A percentile compares a stretch with the other conserved stretches of the same genome.
These are phyloP conservation scores for Macrostomum lignano DNA, from an alignment of 1,140 invertebrate species.

Conservation along the genomic window DNA sequence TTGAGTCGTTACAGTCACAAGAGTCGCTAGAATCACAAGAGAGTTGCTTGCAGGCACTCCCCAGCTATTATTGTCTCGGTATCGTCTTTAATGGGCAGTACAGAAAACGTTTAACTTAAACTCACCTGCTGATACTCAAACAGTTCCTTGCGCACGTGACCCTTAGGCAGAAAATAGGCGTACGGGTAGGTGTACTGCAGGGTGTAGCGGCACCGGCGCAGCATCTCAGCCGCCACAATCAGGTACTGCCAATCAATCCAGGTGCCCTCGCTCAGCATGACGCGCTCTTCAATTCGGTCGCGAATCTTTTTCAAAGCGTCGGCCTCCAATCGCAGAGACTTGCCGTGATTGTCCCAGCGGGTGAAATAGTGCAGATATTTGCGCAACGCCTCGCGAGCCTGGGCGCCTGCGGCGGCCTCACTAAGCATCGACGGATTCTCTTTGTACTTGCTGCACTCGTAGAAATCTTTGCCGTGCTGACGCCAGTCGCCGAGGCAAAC, in stretches of 20 bases:
- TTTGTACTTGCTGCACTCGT: slow-evolving; percentile 91
- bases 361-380: slow-evolving; percentile 79
- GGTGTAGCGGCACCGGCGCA: slow-evolving; percentile 62
- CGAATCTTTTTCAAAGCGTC: slow-evolving; percentile 63
- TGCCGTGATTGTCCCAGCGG: slow-evolving; percentile 90
- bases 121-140: too few species aligned
- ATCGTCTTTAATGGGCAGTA: too few species aligned
- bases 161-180: slow-evolving; percentile 92
- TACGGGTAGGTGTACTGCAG: slow-evolving; percentile 97
- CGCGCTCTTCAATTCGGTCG: slow-evolving; percentile 67
- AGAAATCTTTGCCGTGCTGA: slow-evolving; percentile 85
- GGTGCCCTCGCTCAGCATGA: slow-evolving; percentile 54
- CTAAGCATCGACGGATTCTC: slow-evolving; percentile 87
- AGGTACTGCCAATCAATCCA: slow-evolving; percentile 99
- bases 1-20: too few species aligned
- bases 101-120: too few species aligned
- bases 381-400: slow-evolving; percentile 81
- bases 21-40: too few species aligned
- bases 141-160: too few species aligned
- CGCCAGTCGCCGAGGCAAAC: slow-evolving; percentile 95
- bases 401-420: slow-evolving; percentile 75
- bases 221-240: slow-evolving; percentile 55
- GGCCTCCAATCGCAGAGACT: slow-evolving; percentile 77
- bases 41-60: too few species aligned
- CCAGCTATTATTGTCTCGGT: too few species aligned